phyloP scores from a whole-genome alignment of 2,888 invertebrate species.

The Pardosa pseudoannulata region DNA sequence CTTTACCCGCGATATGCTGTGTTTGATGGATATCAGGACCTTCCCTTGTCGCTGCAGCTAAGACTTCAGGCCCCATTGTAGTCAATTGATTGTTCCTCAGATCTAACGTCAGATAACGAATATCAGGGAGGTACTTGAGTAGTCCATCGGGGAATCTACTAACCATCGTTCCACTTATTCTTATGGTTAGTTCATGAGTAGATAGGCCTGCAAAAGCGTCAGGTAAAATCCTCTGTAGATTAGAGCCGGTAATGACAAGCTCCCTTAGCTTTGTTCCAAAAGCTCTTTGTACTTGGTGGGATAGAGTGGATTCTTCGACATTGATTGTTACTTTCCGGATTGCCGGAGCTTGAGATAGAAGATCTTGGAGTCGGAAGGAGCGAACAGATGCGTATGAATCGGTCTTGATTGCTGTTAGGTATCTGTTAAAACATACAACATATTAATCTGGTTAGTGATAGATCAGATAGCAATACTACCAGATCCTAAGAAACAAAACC shows the following conservation, averaged over 20 bases:
- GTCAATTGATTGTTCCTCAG: slow-evolving; percentile 88
- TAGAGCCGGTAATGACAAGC: slow-evolving; percentile 87
- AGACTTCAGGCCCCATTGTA: slow-evolving; percentile 87
- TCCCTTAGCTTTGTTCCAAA: slow-evolving; percentile 88
- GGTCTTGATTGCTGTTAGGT: slow-evolving; percentile 73
- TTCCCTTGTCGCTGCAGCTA: slow-evolving; percentile 84
- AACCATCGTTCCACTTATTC: slow-evolving; percentile 78
- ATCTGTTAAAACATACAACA: slow-evolving; percentile 52
- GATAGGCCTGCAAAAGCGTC: slow-evolving; percentile 82
- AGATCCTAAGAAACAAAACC: too few relatives aligned
- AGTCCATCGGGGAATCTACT: slow-evolving; percentile 73
- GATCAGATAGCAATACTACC: too few relatives aligned
- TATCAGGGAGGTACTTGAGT: slow-evolving; percentile 78
- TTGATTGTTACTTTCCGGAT: slow-evolving; percentile 80
- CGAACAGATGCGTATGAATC: slow-evolving; percentile 74
- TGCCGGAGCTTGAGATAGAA: slow-evolving; percentile 72
- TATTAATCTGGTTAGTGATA: too few relatives aligned
- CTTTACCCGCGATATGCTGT: slow-evolving; percentile 69
- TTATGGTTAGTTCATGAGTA: slow-evolving; percentile 86
- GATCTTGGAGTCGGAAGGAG: slow-evolving; percentile 74
- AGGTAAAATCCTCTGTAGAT: slow-evolving; percentile 84
- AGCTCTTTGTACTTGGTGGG: slow-evolving; percentile 86
- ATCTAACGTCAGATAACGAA: slow-evolving; percentile 89
- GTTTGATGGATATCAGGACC: slow-evolving; percentile 48
- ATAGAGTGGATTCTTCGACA: slow-evolving; percentile 85